Base-by-base conservation (phyloP, 2,797 vertebrate species). In the Molossus alvarezi region DNA sequence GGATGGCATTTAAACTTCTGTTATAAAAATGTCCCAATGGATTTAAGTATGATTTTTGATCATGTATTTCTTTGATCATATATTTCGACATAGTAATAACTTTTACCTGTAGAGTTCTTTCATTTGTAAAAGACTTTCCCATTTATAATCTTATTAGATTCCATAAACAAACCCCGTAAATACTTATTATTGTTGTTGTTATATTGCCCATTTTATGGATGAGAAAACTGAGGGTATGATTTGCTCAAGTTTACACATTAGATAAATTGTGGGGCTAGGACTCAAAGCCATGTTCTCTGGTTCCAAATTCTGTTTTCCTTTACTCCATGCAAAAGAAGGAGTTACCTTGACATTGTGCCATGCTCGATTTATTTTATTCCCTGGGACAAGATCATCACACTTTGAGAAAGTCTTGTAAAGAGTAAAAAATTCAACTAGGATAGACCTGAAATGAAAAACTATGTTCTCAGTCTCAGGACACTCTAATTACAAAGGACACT, bases 331-430 rank as follows among this genome's bases (percentile, higher is more conserved):
- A 17, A 33, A 65, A 80, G n/a, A 79, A 48, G 33, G 15, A 21
- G 2, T 15, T n/a, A 41, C 1, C 12, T 57, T 25, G 25, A 17
- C 12, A 18, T 83, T 92, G 73, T 82, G 18, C 62, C 27, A 65
- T 2, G 1, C 14, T 77, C 71, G 27, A 6, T 72, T 27, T 55
- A 6, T 84, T 95, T 93, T 60, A n/a, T 85, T 89, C 48, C 87
- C 29, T 29, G 14, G 69, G 21, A 53, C 33, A 76, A 86, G 64
- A 89, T 96, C 65, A 94, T 97, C 95, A 96, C 94, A 97, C 96
- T 98, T 98, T 95, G 93, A 93, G 93, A 97, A 97, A 97, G 33
- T 69, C n/a, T 90, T 71, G 14, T 21, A 48, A 85, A 67, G 37
- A 95, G 55, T 2, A 25, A 37, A 48, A 89, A 79, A 58, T 90